Evolutionary conservation across 2,888 invertebrate species (phyloP), one percentile per base, ranked within the genome.

Genomic region (Chymomyza caudatula): DNA sequence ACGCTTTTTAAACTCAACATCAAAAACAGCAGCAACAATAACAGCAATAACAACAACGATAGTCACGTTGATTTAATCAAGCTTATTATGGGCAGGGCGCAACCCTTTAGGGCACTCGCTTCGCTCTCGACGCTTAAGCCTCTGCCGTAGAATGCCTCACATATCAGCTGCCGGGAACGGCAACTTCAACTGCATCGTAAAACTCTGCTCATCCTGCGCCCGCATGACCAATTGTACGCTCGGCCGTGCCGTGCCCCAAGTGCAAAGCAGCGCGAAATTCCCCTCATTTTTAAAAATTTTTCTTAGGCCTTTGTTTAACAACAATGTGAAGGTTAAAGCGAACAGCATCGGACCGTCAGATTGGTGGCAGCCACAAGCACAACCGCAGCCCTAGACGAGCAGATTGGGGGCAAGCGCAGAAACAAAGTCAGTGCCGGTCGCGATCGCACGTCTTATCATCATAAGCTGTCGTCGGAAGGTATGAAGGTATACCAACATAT

Each of bases 201-300:
- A 58, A 65, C 29, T 2, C 63, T 56, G 62, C 63, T 72, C 84
- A 80, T 77, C 75, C 64, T 77, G 67, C 54, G 65, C 64, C 66
- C 74, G 44, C 64, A 61, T 44, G 55, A 44, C 1, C 43, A 60
- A n/a, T 43, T 13, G 44, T 11, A 4, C 19, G 52, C 60, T 54
- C 61, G 61, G 29, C 37, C 51, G 23, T 22, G 60, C 63, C 57
- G 63, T 60, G 59, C 67, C 67, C 65, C 67, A 66, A 78, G 85
- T 83, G 85, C 87, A 85, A 78, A 67, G 85, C 87, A 85, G 87
- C 85, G 85, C 84, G 84, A 85, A 85, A 87, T 87, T 85, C 87
- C 87, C 76, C 74, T 85, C 85, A 85, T 85, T 83, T 84, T 86
- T 79, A 85, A 78, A 78, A 82, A 78, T 83, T 85, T 82, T 80